Evolutionary conservation across 1,140 invertebrate species (phyloP).

Genomic region (Pollicipes pollicipes): DNA sequence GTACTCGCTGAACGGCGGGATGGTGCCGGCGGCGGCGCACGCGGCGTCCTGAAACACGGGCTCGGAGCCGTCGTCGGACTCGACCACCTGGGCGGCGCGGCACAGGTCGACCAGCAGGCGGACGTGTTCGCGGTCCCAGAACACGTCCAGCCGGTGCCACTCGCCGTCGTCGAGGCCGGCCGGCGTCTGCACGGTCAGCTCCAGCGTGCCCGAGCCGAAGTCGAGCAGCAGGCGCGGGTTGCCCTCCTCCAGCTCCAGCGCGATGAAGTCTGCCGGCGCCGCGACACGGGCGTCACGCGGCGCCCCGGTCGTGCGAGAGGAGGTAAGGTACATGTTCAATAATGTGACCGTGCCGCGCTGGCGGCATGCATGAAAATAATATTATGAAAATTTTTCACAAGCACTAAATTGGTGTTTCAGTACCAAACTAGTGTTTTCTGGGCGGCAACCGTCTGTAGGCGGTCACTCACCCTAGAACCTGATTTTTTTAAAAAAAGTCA

Average conservation of each 20-base stretch:
- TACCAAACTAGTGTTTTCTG: too few relatives aligned
- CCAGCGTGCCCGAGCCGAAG: constrained; percentile 84
- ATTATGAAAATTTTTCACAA: too few relatives aligned
- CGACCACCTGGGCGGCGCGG: constrained; percentile 61
- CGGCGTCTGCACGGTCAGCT: constrained; percentile 66
- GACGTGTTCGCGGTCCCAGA: constrained; percentile 82
- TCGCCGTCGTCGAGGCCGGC: constrained; percentile 75
- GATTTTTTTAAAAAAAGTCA: too few relatives aligned
- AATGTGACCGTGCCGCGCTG: too few relatives aligned
- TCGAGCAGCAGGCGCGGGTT: constrained; percentile 77
- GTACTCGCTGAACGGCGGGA: constrained; percentile 90
- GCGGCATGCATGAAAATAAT: too few relatives aligned
- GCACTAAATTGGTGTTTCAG: too few relatives aligned
- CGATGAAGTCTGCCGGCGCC: constrained; percentile 59
- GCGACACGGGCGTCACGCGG: too few relatives aligned
- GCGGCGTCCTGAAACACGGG: constrained; percentile 60
- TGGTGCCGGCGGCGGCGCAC: constrained; percentile 69
- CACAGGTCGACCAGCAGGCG: constrained; percentile 83
- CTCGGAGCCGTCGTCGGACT: constrained; percentile 70
- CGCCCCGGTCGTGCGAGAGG: too few relatives aligned
- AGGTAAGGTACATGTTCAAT: too few relatives aligned
- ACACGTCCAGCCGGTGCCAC: constrained; percentile 90
- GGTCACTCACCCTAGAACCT: too few relatives aligned
- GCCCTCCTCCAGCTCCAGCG: constrained; percentile 74
- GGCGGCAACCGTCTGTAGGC: too few relatives aligned